A percentile compares a stretch with the other conserved stretches of the same genome.
phyloP scores from a whole-genome alignment of 2,113 vertebrate species.

The Equus quagga region DNA sequence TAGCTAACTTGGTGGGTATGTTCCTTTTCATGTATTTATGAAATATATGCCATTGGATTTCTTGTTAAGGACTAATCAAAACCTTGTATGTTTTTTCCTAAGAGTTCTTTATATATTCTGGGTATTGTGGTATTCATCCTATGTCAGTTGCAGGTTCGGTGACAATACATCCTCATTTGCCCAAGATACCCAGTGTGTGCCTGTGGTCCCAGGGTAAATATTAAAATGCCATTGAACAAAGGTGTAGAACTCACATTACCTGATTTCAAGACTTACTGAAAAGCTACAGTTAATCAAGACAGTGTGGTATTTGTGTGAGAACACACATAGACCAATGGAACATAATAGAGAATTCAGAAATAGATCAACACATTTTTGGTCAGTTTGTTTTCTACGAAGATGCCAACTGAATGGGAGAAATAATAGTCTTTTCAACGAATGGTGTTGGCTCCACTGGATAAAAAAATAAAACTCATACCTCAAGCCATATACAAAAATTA shows the following conservation, averaged over 20 bases:
- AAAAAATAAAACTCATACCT: neutral
- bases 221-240: neutral
- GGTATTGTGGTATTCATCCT: neutral
- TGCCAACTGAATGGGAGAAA: neutral
- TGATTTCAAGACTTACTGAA: neutral
- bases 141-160: neutral
- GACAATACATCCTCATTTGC: neutral
- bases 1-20: neutral
- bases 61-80: neutral
- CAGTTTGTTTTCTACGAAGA: neutral
- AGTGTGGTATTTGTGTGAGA: neutral
- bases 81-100: neutral
- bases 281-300: neutral
- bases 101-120: neutral
- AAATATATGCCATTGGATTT: neutral
- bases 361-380: neutral
- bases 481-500: neutral
- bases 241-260: neutral
- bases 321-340: neutral
- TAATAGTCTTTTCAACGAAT: neutral
- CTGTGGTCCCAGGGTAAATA: neutral
- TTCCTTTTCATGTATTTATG: neutral
- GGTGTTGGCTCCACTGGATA: neutral
- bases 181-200: neutral
- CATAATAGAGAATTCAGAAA: neutral